phyloP scores from a whole-genome alignment of 2,888 invertebrate genomes.

The Rhagonycha fulva region DNA sequence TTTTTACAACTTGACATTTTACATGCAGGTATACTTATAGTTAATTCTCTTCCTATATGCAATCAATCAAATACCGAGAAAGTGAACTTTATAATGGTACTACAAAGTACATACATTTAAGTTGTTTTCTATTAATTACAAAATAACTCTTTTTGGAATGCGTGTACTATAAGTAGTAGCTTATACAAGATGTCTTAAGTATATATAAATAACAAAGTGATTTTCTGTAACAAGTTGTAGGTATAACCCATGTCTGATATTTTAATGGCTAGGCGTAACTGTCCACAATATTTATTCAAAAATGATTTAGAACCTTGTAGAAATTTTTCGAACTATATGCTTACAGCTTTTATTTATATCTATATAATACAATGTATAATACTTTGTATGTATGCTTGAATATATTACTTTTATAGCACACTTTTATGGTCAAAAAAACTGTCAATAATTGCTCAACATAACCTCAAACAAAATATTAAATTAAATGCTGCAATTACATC shows the following conservation, averaged over 20 bases:
- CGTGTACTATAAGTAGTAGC: not conserved
- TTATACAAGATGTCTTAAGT: conserved; percentile 18
- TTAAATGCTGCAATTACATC: too few species aligned
- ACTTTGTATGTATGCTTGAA: conserved; percentile 22
- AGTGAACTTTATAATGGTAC: not conserved
- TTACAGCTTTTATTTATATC: conserved; percentile 21
- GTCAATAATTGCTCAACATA: not conserved
- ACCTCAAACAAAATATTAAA: not conserved
- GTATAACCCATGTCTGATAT: conserved; percentile 43
- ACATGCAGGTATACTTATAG: too few species aligned
- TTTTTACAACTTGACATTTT: too few species aligned
- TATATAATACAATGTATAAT: conserved; percentile 18
- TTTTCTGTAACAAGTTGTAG: conserved; percentile 49
- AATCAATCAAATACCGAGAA: not conserved
- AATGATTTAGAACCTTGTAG: conserved; percentile 48
- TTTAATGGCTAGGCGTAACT: conserved; percentile 52
- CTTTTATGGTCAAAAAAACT: conserved; percentile 12
- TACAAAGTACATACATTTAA: not conserved
- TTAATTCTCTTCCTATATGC: not conserved
- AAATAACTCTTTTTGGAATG: not conserved
- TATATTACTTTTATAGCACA: conserved; percentile 5
- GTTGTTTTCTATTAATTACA: not conserved
- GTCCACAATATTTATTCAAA: conserved; percentile 56
- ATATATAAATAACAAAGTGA: conserved; percentile 49
- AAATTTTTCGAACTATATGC: conserved; percentile 25